Conservation (phyloP, 2,113 vertebrate genomes). For the Brachirus orientalis region DNA sequence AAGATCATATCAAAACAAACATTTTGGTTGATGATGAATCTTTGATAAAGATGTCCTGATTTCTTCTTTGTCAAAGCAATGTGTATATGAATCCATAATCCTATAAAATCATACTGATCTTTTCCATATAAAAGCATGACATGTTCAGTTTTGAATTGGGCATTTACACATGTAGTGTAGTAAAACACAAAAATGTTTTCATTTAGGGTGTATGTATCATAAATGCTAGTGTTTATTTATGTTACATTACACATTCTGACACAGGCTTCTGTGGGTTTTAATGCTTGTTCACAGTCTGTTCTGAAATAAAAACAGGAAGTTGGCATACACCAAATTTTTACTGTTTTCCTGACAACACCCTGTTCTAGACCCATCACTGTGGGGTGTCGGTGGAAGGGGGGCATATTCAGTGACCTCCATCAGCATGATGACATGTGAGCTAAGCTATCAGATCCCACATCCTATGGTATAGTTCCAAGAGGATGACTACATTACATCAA, state of each 20-base stretch:
- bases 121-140: not conserved
- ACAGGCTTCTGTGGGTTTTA: not conserved
- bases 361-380: slow-evolving; percentile 20
- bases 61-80: not conserved
- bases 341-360: slow-evolving; percentile 40
- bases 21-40: not conserved
- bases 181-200: not conserved
- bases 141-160: not conserved
- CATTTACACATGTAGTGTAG: not conserved
- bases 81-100: not conserved
- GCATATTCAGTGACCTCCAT: slow-evolving; percentile 5
- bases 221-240: not conserved
- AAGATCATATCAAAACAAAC: too few species aligned
- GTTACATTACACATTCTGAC: not conserved
- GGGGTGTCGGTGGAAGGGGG: too few species aligned
- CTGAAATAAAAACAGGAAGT: slow-evolving; percentile 60
- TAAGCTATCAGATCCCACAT: slow-evolving; percentile 16
- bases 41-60: not conserved
- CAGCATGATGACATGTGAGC: slow-evolving; percentile 7
- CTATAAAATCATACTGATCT: not conserved
- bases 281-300: slow-evolving; percentile 6
- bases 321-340: not conserved
- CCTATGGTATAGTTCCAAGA: too few species aligned
- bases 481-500: not conserved
- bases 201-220: not conserved